Evolutionary conservation across 2,797 vertebrate genomes (phyloP), one percentile per base, ranked within the genome.

Genomic region (Pelodytes ibericus): DNA sequence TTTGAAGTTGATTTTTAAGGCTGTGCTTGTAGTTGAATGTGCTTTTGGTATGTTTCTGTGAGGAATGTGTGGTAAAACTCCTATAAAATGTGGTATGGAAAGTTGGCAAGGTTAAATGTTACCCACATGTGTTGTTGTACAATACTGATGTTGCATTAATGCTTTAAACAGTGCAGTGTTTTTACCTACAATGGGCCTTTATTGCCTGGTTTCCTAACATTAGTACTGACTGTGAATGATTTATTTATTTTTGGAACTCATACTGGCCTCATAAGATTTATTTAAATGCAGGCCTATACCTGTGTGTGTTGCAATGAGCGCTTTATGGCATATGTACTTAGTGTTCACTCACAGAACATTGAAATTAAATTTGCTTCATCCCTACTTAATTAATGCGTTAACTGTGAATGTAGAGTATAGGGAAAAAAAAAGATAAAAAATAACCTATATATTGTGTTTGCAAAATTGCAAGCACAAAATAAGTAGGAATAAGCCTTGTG

Each of bases 151-250:
- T 30, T 65, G 18, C 7, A 0, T 24, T 44, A 44, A n/a, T 31
- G 25, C 2, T 58, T 25, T 33, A 59, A 22, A 57, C 20, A 24
- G 24, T 5, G 57, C 47, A 13, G 20, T 49, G 36, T 69, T 62
- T 27, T 27, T 11, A 44, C 11, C n/a, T 26, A 61, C 29, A 68
- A 51, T 67, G 22, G 7, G n/a, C 4, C 60, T 74, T 68, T 75
- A 61, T 75, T 60, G 22, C 57, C n/a, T 1, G 22, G 16, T 49
- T 72, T 26, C 62, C 58, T 9, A 18, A 25, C 18, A 15, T 18
- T 49, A 15, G 11, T 4, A 11, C 3, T 47, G 56, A 60, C 24
- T 26, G 8, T n/a, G 39, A n/a, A 11, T 59, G 31, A n/a, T 24
- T 20, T 20, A 24, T 26, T 59, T 66, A 9, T 64, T 65, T 65